phyloP scores from a whole-genome alignment of 2,113 vertebrate species.

The Micronycteris hirsuta region DNA sequence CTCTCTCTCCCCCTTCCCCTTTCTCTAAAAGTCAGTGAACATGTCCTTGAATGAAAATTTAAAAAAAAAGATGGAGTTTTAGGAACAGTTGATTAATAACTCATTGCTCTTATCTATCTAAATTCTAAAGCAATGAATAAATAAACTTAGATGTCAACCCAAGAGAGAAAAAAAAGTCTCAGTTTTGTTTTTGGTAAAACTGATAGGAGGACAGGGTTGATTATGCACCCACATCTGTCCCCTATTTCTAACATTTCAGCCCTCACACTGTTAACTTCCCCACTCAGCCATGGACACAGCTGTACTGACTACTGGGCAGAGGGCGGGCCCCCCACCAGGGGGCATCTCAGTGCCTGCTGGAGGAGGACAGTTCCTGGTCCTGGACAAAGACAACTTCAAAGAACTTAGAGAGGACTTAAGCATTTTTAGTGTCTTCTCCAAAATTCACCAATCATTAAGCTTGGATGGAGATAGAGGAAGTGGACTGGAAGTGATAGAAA shows the following conservation, averaged over 20 bases:
- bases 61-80: neutral
- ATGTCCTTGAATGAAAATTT: no score
- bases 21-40: no score
- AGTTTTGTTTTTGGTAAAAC: neutral
- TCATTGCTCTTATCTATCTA: slow-evolving; percentile 6
- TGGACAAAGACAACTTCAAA: neutral
- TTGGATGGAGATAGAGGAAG: neutral
- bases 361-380: neutral
- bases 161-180: neutral
- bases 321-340: no score
- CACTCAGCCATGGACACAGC: neutral
- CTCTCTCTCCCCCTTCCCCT: no score
- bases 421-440: neutral
- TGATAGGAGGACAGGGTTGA: neutral
- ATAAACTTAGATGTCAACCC: neutral
- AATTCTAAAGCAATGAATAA: slow-evolving; percentile 25
- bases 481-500: neutral
- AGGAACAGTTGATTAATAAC: neutral
- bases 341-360: neutral
- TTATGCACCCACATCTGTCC: neutral
- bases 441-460: neutral
- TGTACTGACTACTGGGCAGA: neutral
- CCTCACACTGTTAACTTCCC: neutral
- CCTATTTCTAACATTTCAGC: neutral
- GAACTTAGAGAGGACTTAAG: neutral